Evolutionary conservation across 2,797 vertebrate genomes (phyloP).

Genomic region (Acipenser ruthenus): DNA sequence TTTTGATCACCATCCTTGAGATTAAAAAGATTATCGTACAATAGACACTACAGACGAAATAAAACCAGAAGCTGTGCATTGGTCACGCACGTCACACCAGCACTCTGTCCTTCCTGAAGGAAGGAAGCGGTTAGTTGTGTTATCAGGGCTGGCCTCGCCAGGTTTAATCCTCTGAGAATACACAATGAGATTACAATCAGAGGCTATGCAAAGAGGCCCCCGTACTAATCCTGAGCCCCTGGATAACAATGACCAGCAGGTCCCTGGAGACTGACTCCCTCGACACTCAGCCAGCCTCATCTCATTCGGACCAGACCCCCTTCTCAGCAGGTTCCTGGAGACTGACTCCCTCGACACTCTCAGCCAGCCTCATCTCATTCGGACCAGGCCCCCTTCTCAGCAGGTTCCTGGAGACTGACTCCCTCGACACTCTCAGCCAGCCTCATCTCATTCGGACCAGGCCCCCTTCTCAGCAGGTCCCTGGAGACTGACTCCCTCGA

Average conservation of each 20-base stretch:
- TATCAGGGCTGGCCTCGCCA: background rate
- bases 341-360: too few species aligned
- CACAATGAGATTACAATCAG: constrained; percentile 6
- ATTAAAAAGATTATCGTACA: constrained; percentile 2
- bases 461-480: background rate
- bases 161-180: background rate
- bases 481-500: background rate
- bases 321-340: too few species aligned
- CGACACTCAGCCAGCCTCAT: too few species aligned
- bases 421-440: too few species aligned
- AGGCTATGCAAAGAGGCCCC: background rate
- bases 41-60: background rate
- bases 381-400: too few species aligned
- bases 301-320: too few species aligned
- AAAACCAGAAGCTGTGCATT: background rate
- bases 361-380: too few species aligned
- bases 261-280: too few species aligned
- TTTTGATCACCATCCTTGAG: background rate
- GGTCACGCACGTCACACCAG: background rate
- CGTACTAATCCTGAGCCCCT: background rate
- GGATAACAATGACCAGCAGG: background rate
- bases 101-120: too few species aligned
- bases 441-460: too few species aligned
- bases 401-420: too few species aligned
- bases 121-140: background rate